Base-by-base conservation (phyloP, 2,888 invertebrate genomes). In the Melitaea athalia region DNA sequence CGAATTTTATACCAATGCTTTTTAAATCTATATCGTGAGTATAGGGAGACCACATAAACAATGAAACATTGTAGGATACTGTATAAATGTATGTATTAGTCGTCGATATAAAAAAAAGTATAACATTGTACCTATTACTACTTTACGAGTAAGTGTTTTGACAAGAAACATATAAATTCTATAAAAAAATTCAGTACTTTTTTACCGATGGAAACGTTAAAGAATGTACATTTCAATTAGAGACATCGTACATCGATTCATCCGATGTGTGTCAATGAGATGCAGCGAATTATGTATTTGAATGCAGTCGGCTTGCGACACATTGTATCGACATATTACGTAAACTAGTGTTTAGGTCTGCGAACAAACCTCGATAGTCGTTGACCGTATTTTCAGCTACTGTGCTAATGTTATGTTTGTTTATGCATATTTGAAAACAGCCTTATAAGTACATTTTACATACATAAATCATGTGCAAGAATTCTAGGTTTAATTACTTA, bases 191-290 rank as follows among this genome's bases (percentile, higher is more conserved):
- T 45, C 11, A 11, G 4, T 14, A 45, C 52, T 52, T 52, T 12
- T 52, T 50, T 52, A 24, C 11, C 31, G 17, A 52, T 24, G 10
- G 15, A 49, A 2, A 50, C 10, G 15, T n/a, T 50, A 17, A 50
- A 50, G n/a, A 50, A 50, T 50, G 52, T 52, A 52, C 52, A 52
- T 52, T 52, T 24, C 52, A 52, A 52, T 52, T 52, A 52, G 52
- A 52, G 52, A 5, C 52, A 52, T 52, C 52, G 24, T 52, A 52
- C 17, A 17, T 11, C 52, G 52, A 52, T 47, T 31, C 43, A 33
- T 55, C 6, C 33, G 12, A 68, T 50, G 65, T 71, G 24, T 71
- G 68, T 59, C 65, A 68, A 71, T 68, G 68, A 71, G 59, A 69
- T 65, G 69, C 68, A 49, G 55, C 62, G 64, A 55, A 66, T 61